A percentile compares a stretch with the other conserved stretches of the same genome.
These are phyloP conservation scores for Podarcis raffonei DNA, from an alignment of 2,113 vertebrate species.

Conservation along the genomic window DNA sequence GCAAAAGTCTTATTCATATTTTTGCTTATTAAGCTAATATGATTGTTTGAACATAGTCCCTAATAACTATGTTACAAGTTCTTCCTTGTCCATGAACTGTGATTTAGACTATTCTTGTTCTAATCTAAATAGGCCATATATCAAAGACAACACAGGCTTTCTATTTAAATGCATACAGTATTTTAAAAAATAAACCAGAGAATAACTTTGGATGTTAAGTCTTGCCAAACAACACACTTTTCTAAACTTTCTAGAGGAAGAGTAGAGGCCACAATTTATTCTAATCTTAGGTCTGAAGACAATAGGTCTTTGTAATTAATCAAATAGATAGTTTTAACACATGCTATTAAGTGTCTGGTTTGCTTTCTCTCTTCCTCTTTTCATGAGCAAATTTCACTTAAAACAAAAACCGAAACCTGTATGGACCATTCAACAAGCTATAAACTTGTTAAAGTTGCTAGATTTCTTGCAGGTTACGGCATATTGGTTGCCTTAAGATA, in stretches of 20 bases:
- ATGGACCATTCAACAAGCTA: background rate
- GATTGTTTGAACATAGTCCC: background rate
- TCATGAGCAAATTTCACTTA: background rate
- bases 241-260: background rate
- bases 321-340: background rate
- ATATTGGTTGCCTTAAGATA: background rate
- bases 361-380: background rate
- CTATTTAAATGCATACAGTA: background rate
- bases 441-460: background rate
- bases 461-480: background rate
- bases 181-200: background rate
- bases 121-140: background rate
- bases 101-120: constrained; percentile 2
- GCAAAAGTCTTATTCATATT: background rate
- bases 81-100: background rate
- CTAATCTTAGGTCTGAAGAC: background rate
- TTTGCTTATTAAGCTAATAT: background rate
- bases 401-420: background rate
- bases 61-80: background rate
- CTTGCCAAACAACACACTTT: background rate
- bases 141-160: background rate
- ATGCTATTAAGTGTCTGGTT: background rate
- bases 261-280: background rate
- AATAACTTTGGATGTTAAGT: background rate
- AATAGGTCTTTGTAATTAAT: background rate